Base-by-base conservation (phyloP, 2,888 invertebrate species). In the Cordilura impudica region DNA sequence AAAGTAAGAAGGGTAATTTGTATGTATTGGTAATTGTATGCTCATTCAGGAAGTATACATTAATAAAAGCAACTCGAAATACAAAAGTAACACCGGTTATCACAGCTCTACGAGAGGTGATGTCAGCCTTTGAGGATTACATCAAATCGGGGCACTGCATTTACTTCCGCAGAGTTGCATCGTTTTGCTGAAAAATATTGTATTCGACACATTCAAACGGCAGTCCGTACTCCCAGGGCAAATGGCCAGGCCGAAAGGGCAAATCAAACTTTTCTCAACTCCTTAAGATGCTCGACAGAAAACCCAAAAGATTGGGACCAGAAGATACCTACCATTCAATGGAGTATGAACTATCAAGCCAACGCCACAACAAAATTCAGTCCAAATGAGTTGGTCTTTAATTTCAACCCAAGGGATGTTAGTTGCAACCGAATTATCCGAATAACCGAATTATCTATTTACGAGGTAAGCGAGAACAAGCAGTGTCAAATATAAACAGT, bases 301-400 rank as follows among this genome's bases (percentile, higher is more conserved):
- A 16, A 16, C 7, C 21, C 71, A 6, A 51, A 53, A 12, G 21
- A 70, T 5, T 60, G 35, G 51, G 69, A 69, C 23, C 3, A 1
- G 2, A 31, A 31, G 6, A 21, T 70, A 6, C 39, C 18, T 16
- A 51, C 16, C 1, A 19, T 71, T 12, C 71, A 71, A 19, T 58
- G 69, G 69, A 23, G 21, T 18, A 21, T 71, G 0, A 70, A 70
- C 21, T 70, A 49, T 6, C 60, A 60, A 29, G 10, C 3, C 5
- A 70, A 70, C 35, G 5, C 45, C 5, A 61, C 53, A 53, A 39
- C 61, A 10, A 21, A 14, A 2, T 71, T 71, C 45, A 71, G 56
- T 45, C 61, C 71, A 0, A 71, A 61, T 18, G 71, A 71, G 7
- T 31, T 61, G 23, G 23, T 71, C 3, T 71, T 71, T 26, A 39